These are phyloP conservation scores for Podabrus alpinus DNA, from an alignment of 2,888 invertebrate species.

Conservation along the genomic window DNA sequence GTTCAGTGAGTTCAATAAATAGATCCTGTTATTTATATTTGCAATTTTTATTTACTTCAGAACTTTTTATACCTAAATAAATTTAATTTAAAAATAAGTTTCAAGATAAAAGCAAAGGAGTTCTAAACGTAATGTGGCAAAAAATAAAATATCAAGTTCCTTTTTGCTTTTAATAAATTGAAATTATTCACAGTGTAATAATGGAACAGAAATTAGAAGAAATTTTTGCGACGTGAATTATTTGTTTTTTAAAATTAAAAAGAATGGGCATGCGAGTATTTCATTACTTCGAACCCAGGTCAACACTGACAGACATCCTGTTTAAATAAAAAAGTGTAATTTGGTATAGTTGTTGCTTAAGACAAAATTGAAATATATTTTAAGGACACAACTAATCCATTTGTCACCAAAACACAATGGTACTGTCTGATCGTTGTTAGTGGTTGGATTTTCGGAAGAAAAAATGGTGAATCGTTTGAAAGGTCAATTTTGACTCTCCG, in stretches of 20 bases:
- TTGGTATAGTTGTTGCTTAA: too few relatives aligned
- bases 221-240: neutral
- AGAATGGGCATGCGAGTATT: neutral
- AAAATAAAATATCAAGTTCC: neutral
- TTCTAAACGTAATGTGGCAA: neutral
- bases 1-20: neutral
- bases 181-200: neutral
- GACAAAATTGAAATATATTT: too few relatives aligned
- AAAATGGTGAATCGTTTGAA: too few relatives aligned
- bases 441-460: too few relatives aligned
- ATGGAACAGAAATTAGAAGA: neutral
- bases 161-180: neutral
- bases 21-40: neutral
- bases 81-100: neutral
- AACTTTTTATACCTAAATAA: neutral
- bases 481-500: too few relatives aligned
- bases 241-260: neutral
- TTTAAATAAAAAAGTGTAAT: neutral
- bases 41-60: neutral
- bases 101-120: neutral
- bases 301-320: neutral
- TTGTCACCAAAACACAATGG: too few relatives aligned
- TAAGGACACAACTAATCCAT: too few relatives aligned
- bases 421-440: too few relatives aligned
- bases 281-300: neutral